These are phyloP conservation scores for Spisula subtruncata DNA, from an alignment of 2,888 invertebrate species.

Conservation along the genomic window DNA sequence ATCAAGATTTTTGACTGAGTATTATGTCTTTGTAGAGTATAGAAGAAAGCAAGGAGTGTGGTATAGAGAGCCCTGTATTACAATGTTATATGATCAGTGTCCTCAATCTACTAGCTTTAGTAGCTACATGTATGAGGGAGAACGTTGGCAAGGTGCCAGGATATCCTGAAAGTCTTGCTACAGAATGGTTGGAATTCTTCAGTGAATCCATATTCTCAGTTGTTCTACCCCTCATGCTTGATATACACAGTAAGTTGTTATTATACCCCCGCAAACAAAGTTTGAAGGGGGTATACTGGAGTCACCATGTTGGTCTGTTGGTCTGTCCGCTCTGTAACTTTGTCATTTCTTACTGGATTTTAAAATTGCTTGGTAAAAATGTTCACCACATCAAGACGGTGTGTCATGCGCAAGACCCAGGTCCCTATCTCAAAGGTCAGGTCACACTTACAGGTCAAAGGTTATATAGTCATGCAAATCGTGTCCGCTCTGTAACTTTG, in stretches of 20 bases:
- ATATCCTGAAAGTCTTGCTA: conserved; percentile 88
- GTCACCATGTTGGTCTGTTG: no score
- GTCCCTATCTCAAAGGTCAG: no score
- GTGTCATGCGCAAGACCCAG: no score
- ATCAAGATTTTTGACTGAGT: not conserved
- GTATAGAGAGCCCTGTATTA: conserved; percentile 55
- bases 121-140: conserved; percentile 86
- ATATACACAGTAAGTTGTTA: conserved; percentile 83
- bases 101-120: conserved; percentile 82
- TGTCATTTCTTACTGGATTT: no score
- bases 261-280: no score
- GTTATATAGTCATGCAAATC: no score
- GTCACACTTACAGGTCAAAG: no score
- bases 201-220: conserved; percentile 90
- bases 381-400: no score
- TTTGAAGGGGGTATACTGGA: no score
- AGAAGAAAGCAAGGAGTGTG: conserved; percentile 62
- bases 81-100: conserved; percentile 75
- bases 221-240: conserved; percentile 89
- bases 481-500: no score
- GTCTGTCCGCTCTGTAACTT: no score
- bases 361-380: no score
- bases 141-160: conserved; percentile 58
- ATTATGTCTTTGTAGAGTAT: conserved; percentile 68
- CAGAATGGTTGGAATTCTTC: conserved; percentile 94